Evolutionary conservation across 2,113 vertebrate genomes (phyloP), one percentile per base, ranked within the genome.

Genomic region (Alligator mississippiensis): DNA sequence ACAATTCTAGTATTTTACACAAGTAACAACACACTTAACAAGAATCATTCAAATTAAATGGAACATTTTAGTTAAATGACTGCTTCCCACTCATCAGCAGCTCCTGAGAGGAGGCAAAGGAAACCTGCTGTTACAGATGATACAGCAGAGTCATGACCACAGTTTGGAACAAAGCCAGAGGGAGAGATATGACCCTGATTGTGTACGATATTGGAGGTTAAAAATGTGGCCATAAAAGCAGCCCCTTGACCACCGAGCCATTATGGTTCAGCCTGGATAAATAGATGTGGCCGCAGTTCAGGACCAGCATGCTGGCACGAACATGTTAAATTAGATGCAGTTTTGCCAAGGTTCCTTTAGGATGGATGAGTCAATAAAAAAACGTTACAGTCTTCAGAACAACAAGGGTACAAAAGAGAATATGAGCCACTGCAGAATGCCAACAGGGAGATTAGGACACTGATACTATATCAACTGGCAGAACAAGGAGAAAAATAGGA

Each of bases 391-490:
- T 55, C 11, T 79, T 82, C 17, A 87, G 59, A 55, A 12, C 2
- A 17, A 62, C 11, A 70, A 0, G 2, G 47, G 1, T 21, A 59
- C 11, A 80, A 68, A 82, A 84, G 5, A 34, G 19, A 86, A 21
- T 1, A 2, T 16, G 34, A 75, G 5, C 0, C 0, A 6, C 76
- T 87, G 17, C n/a, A 81, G 57, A 66, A 83, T 0, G 3, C 34
- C 22, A 4, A 1, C 2, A 2, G 18, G n/a, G 62, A 19, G 17
- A 19, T 76, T 4, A 70, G 22, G 27, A 81, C 91, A 2, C 9
- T 38, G 22, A 5, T 2, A 0, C 11, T 3, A 70, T 60, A 14
- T 16, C 57, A 87, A 25, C 2, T 47, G 70, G 57, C 0, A 1
- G 57, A 63, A 1, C 27, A 72, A 2, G 1, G 16, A 9, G 1